These are phyloP conservation scores for Anguilla anguilla DNA, from an alignment of 2,797 vertebrate species.

Conservation along the genomic window DNA sequence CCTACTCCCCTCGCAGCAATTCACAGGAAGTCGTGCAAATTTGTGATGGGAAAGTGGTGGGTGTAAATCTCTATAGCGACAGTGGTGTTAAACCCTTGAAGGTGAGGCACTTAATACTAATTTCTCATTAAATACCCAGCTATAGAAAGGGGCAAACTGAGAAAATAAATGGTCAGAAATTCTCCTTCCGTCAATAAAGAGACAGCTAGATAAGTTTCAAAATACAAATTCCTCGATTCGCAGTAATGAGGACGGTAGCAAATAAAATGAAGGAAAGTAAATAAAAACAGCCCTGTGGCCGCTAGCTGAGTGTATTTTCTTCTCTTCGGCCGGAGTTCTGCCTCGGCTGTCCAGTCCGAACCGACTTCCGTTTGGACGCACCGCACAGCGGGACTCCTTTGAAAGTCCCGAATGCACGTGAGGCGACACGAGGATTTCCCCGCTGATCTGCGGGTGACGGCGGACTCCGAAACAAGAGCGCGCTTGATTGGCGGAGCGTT, in stretches of 20 bases:
- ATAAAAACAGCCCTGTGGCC: constrained; percentile 31
- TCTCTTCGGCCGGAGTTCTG: constrained; percentile 8
- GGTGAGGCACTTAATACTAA: neutral
- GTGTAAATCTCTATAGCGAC: neutral
- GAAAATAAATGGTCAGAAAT: constrained; percentile 44
- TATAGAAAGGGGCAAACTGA: neutral
- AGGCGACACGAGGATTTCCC: constrained; percentile 23
- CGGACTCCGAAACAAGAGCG: constrained; percentile 11
- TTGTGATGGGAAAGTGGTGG: neutral
- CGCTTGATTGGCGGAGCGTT: neutral
- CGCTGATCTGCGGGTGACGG: constrained; percentile 9
- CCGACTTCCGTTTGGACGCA: neutral
- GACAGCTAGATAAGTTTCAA: neutral
- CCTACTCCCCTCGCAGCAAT: neutral
- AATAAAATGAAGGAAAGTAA: neutral
- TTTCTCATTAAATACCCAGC: neutral
- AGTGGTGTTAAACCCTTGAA: neutral
- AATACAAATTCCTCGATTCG: neutral
- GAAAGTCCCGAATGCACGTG: neutral
- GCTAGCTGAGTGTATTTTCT: constrained; percentile 30
- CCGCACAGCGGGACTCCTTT: neutral
- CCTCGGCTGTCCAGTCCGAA: neutral
- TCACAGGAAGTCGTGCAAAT: neutral
- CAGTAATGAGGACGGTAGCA: neutral
- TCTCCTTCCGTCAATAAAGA: constrained; percentile 47